Base-by-base conservation (phyloP, 2,113 vertebrate genomes). In the Ailurus styani region DNA sequence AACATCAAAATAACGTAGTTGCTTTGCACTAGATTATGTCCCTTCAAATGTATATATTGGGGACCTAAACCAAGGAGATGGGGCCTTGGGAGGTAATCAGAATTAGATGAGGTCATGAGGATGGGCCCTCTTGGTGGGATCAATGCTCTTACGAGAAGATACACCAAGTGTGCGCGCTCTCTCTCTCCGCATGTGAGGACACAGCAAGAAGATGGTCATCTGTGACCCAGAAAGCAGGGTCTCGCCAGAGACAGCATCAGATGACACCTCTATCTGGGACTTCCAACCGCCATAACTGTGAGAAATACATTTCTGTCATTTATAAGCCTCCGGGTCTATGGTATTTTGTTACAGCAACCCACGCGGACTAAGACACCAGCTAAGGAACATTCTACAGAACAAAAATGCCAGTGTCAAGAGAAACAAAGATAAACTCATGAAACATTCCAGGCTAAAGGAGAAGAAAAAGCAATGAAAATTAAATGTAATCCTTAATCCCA, bases 111-210 rank as follows among this genome's bases (percentile, higher is more conserved):
- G 3, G 11, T 57, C 54, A 2, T 4, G 2, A 31, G n/a, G 27
- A 18, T 20, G 23, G 78, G 40, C 60, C 68, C 2, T 40, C n/a
- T 11, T 18, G 4, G n/a, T 34, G 60, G 10, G 5, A 52, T 31
- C 82, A 17, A 9, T n/a, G 20, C 4, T 66, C 66, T 68, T 78
- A 2, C 70, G 72, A 55, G 66, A 77, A 73, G 25, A 50, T 52
- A 72, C 21, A 52, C 5, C 2, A 25, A 87, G 17, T 14, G 17
- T 2, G 5, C 8, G 3, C 2, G 4, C 31, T 11, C n/a, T 12
- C 25, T 15, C 9, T 60, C 54, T 45, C 0, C 2, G 37, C 21
- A 12, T 7, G 11, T 45, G 34, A 45, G n/a, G 55, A 90, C 29
- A 27, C 2, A 9, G 21, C 8, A 50, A 64, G 18, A 79, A 20